Evolutionary conservation across 2,888 invertebrate genomes (phyloP).

Genomic region (Pterostichus madidus): DNA sequence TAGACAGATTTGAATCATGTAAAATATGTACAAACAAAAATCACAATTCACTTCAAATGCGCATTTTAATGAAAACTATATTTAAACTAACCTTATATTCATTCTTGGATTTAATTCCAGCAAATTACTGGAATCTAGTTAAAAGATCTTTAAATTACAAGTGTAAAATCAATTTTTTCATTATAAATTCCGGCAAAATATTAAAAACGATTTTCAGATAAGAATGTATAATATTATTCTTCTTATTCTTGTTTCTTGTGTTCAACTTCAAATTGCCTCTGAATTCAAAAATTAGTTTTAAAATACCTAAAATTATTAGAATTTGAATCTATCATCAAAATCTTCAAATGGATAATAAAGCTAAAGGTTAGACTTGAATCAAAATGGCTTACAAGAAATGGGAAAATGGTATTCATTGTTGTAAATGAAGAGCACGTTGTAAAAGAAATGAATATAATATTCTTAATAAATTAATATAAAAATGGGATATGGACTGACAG

Average conservation of each 20-base stretch:
- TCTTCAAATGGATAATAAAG: neutral
- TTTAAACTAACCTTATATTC: slow-evolving; percentile 35
- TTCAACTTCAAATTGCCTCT: neutral
- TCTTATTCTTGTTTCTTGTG: slow-evolving; percentile 16
- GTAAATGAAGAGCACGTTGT: too few relatives aligned
- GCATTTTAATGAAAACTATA: slow-evolving; percentile 36
- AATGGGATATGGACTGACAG: neutral
- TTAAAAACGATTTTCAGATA: slow-evolving; percentile 5
- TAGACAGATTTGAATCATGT: neutral
- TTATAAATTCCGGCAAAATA: neutral
- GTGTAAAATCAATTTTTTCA: too few relatives aligned
- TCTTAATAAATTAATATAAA: neutral
- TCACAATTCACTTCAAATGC: slow-evolving; percentile 40
- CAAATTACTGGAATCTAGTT: neutral
- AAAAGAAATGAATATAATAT: neutral
- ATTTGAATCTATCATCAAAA: neutral
- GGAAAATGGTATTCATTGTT: too few relatives aligned
- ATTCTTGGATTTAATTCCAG: slow-evolving; percentile 31
- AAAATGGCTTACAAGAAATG: too few relatives aligned
- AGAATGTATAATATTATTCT: slow-evolving; percentile 23
- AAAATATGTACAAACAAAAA: slow-evolving; percentile 12
- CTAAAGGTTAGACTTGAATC: neutral
- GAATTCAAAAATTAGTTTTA: neutral
- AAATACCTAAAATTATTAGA: neutral
- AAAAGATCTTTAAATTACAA: too few relatives aligned